Evolutionary conservation across 2,113 vertebrate genomes (phyloP), one percentile per base, ranked within the genome.

Genomic region (Suricata suricatta): DNA sequence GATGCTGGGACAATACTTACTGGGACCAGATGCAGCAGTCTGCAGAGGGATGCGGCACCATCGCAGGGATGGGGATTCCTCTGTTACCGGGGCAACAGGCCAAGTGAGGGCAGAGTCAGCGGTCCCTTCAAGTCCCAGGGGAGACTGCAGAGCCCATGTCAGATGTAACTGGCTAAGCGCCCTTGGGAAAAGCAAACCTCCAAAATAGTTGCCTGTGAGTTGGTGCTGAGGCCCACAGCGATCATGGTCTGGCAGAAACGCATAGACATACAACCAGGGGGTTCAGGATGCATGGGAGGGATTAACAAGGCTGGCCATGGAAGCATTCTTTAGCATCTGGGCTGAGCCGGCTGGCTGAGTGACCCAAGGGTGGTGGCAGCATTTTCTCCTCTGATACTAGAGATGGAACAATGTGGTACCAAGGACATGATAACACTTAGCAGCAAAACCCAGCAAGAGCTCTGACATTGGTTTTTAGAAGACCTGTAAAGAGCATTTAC

Each of bases 401-500:
- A 64, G 54, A 47, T 13, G 6, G 13, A 47, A 54, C 0, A 3
- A 4, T 44, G 13, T 4, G 16, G 47, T 38, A 11, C 29, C 12
- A 2, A 68, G 27, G n/a, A 38, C 31, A 35, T 1, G 17, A 14
- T 16, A 9, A 33, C 13, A 8, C 12, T 60, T 16, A 44, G 13
- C 38, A 33, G 60, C 25, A 29, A 47, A 93, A 64, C 33, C 44
- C 11, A 57, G 25, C 41, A 33, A 41, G 21, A 66, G 38, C 14
- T 52, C 6, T 3, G 21, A 64, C 91, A 57, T 54, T 3, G 41
- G 52, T 35, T 86, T 74, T 80, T 14, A 64, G 60, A 44, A 84
- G 44, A 76, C 50, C 68, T 63, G 8, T 47, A 44, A 74, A 93
- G 74, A 97, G 68, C n/a, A 80, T 27, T 71, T 79, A 2, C 66